Evolutionary conservation across 2,113 vertebrate species (phyloP).

Genomic region (Spea multiplicata): DNA sequence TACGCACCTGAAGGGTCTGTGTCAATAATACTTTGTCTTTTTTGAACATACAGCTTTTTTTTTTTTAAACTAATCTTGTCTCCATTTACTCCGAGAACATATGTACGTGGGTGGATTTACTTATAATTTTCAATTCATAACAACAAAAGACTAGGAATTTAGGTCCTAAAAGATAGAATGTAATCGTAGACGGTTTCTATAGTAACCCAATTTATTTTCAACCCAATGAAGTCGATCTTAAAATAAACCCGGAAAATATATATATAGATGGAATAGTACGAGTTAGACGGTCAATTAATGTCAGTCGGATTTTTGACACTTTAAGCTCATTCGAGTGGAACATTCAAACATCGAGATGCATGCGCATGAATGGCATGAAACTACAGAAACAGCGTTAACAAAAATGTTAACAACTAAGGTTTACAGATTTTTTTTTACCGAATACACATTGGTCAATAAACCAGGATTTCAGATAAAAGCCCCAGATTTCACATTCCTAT

Average conservation of each 20-base stretch:
- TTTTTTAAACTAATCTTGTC: not conserved
- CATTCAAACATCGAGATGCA: not conserved
- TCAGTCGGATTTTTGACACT: not conserved
- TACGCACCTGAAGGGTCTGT: not conserved
- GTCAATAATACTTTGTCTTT: not conserved
- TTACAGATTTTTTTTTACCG: not conserved
- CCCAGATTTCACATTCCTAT: too few relatives aligned
- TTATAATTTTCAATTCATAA: constrained; percentile 38
- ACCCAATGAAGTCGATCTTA: constrained; percentile 11
- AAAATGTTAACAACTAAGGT: not conserved
- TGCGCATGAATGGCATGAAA: not conserved
- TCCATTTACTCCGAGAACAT: constrained; percentile 8
- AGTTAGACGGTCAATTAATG: not conserved
- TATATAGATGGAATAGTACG: not conserved
- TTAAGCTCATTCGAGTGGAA: not conserved
- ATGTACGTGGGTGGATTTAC: constrained; percentile 41
- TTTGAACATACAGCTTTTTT: too few relatives aligned
- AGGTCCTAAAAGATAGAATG: not conserved
- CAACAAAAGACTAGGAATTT: constrained; percentile 31
- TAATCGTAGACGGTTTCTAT: constrained; percentile 22
- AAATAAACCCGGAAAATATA: constrained; percentile 30
- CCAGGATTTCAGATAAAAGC: too few relatives aligned
- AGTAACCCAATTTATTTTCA: constrained; percentile 28
- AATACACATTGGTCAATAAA: too few relatives aligned
- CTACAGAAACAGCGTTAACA: too few relatives aligned